phyloP scores from a whole-genome alignment of 2,113 vertebrate genomes.

The Ceuthmochares aereus region DNA sequence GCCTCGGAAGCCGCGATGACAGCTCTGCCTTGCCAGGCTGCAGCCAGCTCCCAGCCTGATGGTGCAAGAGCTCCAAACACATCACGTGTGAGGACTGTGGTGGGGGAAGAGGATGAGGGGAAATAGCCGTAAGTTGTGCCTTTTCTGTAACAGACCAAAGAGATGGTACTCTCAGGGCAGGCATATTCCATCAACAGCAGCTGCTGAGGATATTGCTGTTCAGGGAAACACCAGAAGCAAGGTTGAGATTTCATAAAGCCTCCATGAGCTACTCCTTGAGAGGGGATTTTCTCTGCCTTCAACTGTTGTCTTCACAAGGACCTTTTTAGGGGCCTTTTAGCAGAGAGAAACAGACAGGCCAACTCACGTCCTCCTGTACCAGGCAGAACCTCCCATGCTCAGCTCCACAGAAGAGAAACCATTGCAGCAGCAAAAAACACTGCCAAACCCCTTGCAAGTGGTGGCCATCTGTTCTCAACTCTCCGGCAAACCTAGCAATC shows the following conservation, averaged over 20 bases:
- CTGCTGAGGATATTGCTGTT: background rate
- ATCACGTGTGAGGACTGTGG: background rate
- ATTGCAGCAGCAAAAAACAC: background rate
- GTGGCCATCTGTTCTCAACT: background rate
- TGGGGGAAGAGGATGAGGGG: too few species aligned
- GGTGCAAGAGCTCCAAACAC: background rate
- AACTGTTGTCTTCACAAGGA: background rate
- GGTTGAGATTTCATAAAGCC: background rate
- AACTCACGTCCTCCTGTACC: background rate
- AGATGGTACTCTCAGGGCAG: background rate
- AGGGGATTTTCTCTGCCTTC: background rate
- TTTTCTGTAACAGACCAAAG: background rate
- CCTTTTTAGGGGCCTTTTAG: background rate
- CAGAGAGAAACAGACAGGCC: background rate
- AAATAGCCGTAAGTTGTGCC: too few species aligned
- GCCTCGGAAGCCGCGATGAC: background rate
- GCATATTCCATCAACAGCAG: background rate
- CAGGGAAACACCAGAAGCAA: background rate
- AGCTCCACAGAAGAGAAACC: background rate
- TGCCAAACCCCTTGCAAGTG: background rate
- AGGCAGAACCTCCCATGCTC: background rate
- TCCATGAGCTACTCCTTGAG: background rate
- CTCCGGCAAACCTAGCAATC: background rate
- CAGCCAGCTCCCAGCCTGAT: background rate
- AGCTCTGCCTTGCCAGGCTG: conserved; percentile 1